These are phyloP conservation scores for Deroplatys truncata DNA, from an alignment of 2,888 invertebrate species.

Conservation along the genomic window DNA sequence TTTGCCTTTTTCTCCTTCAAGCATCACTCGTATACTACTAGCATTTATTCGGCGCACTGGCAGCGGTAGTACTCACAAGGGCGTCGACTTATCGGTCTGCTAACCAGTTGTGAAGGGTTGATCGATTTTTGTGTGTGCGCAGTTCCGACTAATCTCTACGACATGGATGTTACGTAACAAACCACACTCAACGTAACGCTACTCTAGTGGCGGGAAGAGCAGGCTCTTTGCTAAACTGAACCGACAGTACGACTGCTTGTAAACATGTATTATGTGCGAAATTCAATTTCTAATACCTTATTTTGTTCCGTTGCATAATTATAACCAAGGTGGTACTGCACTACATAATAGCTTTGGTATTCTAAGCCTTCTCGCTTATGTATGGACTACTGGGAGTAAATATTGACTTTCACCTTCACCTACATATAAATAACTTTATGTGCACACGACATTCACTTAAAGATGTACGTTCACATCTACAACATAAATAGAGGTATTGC, in stretches of 20 bases:
- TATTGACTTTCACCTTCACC: too few relatives aligned
- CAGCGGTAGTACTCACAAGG: background rate
- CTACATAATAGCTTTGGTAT: too few relatives aligned
- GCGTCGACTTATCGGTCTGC: background rate
- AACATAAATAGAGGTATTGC: too few relatives aligned
- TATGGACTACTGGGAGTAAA: too few relatives aligned
- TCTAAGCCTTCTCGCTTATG: too few relatives aligned
- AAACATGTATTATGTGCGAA: background rate
- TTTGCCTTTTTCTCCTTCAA: background rate
- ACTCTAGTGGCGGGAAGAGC: background rate
- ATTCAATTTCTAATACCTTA: too few relatives aligned
- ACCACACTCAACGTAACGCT: background rate
- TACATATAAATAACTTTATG: too few relatives aligned
- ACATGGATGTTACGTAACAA: background rate
- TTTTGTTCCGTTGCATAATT: too few relatives aligned
- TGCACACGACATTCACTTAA: too few relatives aligned
- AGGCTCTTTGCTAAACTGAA: background rate
- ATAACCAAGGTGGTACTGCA: too few relatives aligned
- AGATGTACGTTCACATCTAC: too few relatives aligned
- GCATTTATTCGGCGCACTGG: background rate
- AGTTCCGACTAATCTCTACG: conserved; percentile 1
- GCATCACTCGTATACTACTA: background rate
- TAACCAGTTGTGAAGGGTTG: background rate
- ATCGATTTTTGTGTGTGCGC: conserved; percentile 10
- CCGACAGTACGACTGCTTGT: background rate